These are phyloP conservation scores for Eurytoma adleriae DNA, from an alignment of 2,888 invertebrate genomes.

Conservation along the genomic window DNA sequence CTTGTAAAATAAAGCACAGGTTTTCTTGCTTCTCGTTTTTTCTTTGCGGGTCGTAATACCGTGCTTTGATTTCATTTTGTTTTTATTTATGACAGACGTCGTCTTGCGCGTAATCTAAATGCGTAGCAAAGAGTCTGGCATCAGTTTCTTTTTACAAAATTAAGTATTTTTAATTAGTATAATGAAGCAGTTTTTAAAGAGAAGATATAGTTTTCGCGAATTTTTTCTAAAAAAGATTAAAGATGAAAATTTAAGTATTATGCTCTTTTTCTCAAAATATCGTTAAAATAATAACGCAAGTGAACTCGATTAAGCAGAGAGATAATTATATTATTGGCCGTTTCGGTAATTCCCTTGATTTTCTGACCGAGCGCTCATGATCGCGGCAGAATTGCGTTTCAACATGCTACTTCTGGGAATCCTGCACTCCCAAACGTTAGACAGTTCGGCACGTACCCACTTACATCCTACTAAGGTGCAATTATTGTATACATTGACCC, in stretches of 20 bases:
- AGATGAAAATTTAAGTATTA: no score
- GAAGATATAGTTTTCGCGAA: no score
- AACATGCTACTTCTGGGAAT: slow-evolving; percentile 1
- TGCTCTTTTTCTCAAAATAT: no score
- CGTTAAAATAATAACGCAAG: no score
- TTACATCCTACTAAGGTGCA: slow-evolving; percentile 2
- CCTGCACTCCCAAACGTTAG: not conserved
- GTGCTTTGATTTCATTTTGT: not conserved
- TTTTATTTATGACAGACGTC: slow-evolving; percentile 1
- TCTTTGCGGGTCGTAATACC: not conserved
- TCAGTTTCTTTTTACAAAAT: no score
- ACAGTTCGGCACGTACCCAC: slow-evolving; percentile 8
- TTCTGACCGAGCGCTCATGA: not conserved
- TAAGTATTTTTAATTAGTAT: no score
- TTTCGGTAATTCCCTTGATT: not conserved
- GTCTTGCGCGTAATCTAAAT: not conserved
- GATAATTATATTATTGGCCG: not conserved
- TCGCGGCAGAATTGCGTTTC: not conserved
- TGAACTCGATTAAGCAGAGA: no score
- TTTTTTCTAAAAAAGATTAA: no score
- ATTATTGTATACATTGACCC: slow-evolving; percentile 7
- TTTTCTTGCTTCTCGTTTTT: not conserved
- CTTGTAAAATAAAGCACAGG: slow-evolving; percentile 2
- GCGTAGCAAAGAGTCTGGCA: not conserved
- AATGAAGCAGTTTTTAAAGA: no score